A percentile compares a stretch with the other conserved stretches of the same genome.
phyloP scores from a whole-genome alignment of 1,140 invertebrate species.

The Micrasema minimum region DNA sequence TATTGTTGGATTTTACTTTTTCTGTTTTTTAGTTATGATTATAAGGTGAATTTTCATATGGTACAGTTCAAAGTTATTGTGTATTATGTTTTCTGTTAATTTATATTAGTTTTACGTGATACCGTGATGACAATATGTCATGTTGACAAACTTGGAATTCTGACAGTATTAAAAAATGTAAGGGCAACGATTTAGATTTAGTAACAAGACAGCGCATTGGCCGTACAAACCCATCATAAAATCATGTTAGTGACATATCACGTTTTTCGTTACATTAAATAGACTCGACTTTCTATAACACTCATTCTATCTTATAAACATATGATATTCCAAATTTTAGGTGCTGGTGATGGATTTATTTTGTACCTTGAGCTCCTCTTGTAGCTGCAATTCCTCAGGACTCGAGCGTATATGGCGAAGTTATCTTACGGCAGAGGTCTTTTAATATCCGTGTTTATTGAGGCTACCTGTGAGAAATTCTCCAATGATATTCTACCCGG shows the following conservation, averaged over 20 bases:
- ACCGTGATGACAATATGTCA: constrained; percentile 53
- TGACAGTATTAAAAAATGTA: constrained; percentile 65
- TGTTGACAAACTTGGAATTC: constrained; percentile 59
- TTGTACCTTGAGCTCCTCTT: constrained; percentile 80
- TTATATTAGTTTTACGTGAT: not conserved
- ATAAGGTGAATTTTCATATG: constrained; percentile 9
- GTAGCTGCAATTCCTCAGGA: constrained; percentile 85
- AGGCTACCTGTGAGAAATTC: constrained; percentile 87
- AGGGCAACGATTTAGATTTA: constrained; percentile 64
- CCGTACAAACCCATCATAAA: constrained; percentile 69
- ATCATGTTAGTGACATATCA: constrained; percentile 65
- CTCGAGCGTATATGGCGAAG: constrained; percentile 89
- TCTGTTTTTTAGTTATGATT: constrained; percentile 23
- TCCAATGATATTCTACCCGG: constrained; percentile 74
- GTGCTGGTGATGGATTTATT: constrained; percentile 90
- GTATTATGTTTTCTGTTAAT: constrained; percentile 14
- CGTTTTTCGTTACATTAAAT: not conserved
- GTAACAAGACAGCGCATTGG: constrained; percentile 60
- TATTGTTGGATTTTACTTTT: constrained; percentile 32
- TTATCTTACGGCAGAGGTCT: constrained; percentile 83
- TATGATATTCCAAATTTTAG: constrained; percentile 66
- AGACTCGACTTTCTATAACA: constrained; percentile 1
- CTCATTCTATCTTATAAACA: constrained; percentile 7
- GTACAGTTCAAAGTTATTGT: not conserved
- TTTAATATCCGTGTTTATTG: constrained; percentile 85